Conservation (phyloP, 2,888 invertebrate genomes). For the Epinotia brunnichana region DNA sequence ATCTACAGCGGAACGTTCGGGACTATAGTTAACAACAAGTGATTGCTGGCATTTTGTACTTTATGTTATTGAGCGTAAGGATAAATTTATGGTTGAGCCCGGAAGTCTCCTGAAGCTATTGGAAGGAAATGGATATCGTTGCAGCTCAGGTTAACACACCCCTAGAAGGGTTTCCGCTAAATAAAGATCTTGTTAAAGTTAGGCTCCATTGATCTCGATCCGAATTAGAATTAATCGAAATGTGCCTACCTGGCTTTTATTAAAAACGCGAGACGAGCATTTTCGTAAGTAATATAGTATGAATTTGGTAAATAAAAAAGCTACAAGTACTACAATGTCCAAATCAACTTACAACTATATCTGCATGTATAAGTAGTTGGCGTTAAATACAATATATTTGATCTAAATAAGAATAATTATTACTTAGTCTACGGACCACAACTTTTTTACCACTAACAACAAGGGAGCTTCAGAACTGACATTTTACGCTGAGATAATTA, state of each 20-base stretch:
- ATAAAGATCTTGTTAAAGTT: neutral
- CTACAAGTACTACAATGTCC: too few species aligned
- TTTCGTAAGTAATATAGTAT: too few species aligned
- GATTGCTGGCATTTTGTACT: constrained; percentile 22
- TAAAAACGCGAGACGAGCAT: too few species aligned
- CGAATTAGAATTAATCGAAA: neutral
- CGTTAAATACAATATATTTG: too few species aligned
- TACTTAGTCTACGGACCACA: neutral
- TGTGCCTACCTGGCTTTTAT: too few species aligned
- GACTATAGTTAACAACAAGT: constrained; percentile 47
- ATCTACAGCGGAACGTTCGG: constrained; percentile 59
- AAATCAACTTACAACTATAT: too few species aligned
- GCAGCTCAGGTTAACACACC: neutral
- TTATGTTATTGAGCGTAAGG: constrained; percentile 20
- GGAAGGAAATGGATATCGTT: constrained; percentile 14
- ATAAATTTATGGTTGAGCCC: constrained; percentile 12
- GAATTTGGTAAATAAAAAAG: too few species aligned
- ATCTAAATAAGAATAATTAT: too few species aligned
- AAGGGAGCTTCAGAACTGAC: constrained; percentile 11
- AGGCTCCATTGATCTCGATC: neutral
- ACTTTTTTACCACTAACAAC: neutral
- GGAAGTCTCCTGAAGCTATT: constrained; percentile 2
- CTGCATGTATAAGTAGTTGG: too few species aligned
- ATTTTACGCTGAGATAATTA: constrained; percentile 26
- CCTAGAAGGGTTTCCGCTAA: neutral